phyloP scores from a whole-genome alignment of 1,140 invertebrate genomes.

The Dendrolimus punctatus region DNA sequence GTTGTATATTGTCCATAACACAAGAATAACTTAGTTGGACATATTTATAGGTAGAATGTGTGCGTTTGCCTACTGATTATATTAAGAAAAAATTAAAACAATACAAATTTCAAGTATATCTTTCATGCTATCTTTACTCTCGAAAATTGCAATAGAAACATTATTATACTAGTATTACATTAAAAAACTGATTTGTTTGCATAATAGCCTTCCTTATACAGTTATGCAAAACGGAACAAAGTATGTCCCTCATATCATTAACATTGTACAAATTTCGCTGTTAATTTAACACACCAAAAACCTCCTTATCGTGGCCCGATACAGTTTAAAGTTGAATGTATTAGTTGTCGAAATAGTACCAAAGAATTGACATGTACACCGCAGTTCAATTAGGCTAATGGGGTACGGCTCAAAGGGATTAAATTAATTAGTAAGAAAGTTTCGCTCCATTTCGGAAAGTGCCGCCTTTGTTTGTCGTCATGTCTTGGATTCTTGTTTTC shows the following conservation, averaged over 20 bases:
- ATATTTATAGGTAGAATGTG: too few species aligned
- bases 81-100: too few species aligned
- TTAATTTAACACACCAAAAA: conserved; percentile 8
- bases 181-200: conserved; percentile 4
- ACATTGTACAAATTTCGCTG: conserved; percentile 34
- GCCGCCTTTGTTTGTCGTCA: conserved; percentile 51
- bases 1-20: too few species aligned
- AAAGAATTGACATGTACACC: conserved; percentile 71
- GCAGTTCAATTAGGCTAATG: conserved; percentile 71
- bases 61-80: too few species aligned
- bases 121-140: too few species aligned
- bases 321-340: conserved; percentile 23
- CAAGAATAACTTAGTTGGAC: too few species aligned
- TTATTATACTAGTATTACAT: not conserved
- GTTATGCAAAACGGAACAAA: conserved; percentile 62
- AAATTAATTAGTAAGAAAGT: conserved; percentile 71
- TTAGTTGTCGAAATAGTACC: conserved; percentile 29
- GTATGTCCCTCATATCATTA: conserved; percentile 54
- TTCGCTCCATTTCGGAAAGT: conserved; percentile 50
- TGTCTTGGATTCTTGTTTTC: conserved; percentile 52
- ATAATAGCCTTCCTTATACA: conserved; percentile 17
- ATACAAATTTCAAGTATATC: too few species aligned
- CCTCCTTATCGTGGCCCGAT: conserved; percentile 5
- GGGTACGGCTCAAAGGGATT: conserved; percentile 66
- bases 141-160: too few species aligned